Percentiles rank a stretch among this genome's conserved stretches.
These are phyloP conservation scores for Drosophila melanica DNA, from an alignment of 1,140 invertebrate species.

Conservation along the genomic window DNA sequence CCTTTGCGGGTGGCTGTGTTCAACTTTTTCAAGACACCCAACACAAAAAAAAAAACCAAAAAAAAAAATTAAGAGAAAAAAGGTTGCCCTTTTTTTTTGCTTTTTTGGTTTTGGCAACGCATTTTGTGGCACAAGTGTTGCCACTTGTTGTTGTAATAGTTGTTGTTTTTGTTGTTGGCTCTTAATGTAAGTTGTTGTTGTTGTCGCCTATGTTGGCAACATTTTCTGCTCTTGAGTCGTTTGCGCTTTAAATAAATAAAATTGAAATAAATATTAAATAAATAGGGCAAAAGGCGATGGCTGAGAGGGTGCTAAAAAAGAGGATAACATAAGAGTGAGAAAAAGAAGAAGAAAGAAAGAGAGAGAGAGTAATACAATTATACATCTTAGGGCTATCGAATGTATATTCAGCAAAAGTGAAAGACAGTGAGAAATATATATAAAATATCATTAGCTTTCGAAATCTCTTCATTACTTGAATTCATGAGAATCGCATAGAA, in stretches of 20 bases:
- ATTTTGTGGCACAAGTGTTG: conserved; percentile 42
- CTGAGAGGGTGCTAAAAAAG: not conserved
- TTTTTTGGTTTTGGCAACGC: conserved; percentile 19
- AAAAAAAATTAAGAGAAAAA: conserved; percentile 14
- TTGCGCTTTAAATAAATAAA: conserved; percentile 70
- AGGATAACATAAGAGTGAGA: not conserved
- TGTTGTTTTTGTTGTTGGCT: conserved; percentile 22
- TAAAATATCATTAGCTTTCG: too few relatives aligned
- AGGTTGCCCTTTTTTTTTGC: conserved; percentile 24
- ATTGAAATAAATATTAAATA: conserved; percentile 80
- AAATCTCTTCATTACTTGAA: too few relatives aligned
- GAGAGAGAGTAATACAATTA: not conserved
- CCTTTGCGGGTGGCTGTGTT: conserved; percentile 41
- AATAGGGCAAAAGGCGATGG: conserved; percentile 57
- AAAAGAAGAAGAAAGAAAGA: not conserved
- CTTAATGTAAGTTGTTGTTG: conserved; percentile 19
- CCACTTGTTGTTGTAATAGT: conserved; percentile 24
- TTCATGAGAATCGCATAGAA: too few relatives aligned
- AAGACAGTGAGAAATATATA: too few relatives aligned
- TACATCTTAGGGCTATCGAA: too few relatives aligned
- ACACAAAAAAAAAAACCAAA: conserved; percentile 13
- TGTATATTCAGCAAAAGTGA: too few relatives aligned
- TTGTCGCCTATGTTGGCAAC: conserved; percentile 30
- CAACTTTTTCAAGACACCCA: conserved; percentile 40
- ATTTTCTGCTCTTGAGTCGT: conserved; percentile 15